Evolutionary conservation across 2,113 vertebrate species (phyloP).

Genomic region (Colistium nudipinnis): DNA sequence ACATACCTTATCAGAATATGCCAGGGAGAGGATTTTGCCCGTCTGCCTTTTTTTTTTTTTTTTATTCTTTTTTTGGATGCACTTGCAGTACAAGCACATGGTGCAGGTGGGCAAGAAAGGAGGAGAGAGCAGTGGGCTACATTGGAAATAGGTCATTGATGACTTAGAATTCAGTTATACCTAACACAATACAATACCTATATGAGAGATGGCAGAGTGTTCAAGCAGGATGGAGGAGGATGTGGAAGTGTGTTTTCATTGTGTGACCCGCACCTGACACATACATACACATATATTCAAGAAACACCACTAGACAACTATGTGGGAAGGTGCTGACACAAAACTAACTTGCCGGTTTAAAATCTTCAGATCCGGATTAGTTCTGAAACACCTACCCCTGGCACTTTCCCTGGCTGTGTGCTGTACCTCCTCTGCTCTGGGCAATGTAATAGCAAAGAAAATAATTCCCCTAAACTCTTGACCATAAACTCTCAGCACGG

Average conservation of each 20-base stretch:
- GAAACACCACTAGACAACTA: neutral
- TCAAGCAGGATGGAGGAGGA: neutral
- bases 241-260: constrained; percentile 3
- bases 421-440: constrained; percentile 11
- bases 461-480: constrained; percentile 39
- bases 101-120: constrained; percentile 31
- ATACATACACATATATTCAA: neutral
- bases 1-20: constrained; percentile 72
- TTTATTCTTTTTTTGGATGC: constrained; percentile 60
- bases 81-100: constrained; percentile 31
- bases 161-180: constrained; percentile 22
- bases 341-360: constrained; percentile 21
- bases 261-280: neutral
- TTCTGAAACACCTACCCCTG: constrained; percentile 18
- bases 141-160: constrained; percentile 40
- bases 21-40: constrained; percentile 72
- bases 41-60: no score
- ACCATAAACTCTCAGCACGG: constrained; percentile 24
- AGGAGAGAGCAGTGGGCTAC: neutral
- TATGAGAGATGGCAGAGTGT: neutral
- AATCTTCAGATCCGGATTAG: constrained; percentile 32
- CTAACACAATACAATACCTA: neutral
- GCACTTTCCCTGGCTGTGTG: constrained; percentile 2
- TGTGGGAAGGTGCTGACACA: neutral
- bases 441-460: constrained; percentile 32